Evolutionary conservation across 2,888 invertebrate species (phyloP), one percentile per base, ranked within the genome.

Genomic region (Ariolimax columbianus): DNA sequence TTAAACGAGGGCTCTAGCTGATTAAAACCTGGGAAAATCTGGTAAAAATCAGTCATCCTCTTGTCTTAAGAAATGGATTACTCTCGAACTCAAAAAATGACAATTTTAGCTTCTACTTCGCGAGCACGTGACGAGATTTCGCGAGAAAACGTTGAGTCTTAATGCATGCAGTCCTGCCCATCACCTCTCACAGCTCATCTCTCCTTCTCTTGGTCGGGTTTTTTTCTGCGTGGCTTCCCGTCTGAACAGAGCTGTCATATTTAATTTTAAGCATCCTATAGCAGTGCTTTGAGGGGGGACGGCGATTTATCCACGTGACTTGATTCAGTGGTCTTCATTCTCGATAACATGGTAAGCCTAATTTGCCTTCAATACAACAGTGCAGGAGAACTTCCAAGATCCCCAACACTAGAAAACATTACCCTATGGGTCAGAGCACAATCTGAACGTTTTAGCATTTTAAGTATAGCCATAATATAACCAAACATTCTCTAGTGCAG

Each of bases 21-120:
- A 72, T 72, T 38, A 26, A 72, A 40, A 40, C 26, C 72, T 23
- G 40, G 40, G 9, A 14, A 14, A 72, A 72, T 72, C 72, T 19
- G 23, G 40, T 40, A 72, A 40, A 72, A 72, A 72, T 72, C 72
- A 38, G 38, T 38, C 72, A 72, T 40, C 40, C n/a, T 40, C 26
- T 72, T 72, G 40, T 40, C 72, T 23, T 72, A 26, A 40, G 26
- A 72, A 72, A 72, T 72, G 40, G 72, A 72, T 72, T 72, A 26
- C 72, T 72, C 40, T 26, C 2, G 26, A 6, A 40, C 70, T 0
- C 40, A 72, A 72, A 72, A 40, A 72, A 38, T 40, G 38, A 40
- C 38, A 38, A 72, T 40, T 72, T 72, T 38, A 40, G 26, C 40
- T 26, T 40, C 23, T 38, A 38, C 4, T 30, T 36, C 7, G 40